A percentile compares a stretch with the other conserved stretches of the same genome.
Conservation (phyloP, 2,113 vertebrate genomes). For the Channa maculata region DNA sequence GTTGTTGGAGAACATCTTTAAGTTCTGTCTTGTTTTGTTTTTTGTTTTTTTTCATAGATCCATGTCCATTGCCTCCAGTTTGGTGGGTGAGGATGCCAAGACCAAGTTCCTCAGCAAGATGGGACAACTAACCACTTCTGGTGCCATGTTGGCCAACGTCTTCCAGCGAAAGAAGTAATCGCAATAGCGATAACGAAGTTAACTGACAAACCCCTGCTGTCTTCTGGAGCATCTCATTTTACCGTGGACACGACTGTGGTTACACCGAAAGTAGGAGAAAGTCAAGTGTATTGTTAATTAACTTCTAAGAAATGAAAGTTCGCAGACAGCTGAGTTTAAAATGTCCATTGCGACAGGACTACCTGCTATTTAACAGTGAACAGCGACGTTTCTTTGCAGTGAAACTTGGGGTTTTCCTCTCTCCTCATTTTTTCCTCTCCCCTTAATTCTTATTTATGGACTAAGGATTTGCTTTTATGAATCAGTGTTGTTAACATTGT, state of each 20-base stretch:
- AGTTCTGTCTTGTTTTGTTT: accelerated
- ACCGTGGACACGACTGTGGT: conserved; percentile 21
- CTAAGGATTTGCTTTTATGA: conserved; percentile 41
- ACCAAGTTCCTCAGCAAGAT: conserved; percentile 99
- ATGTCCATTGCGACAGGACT: conserved; percentile 16
- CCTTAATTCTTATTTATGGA: conserved; percentile 6
- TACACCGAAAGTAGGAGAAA: conserved; percentile 25
- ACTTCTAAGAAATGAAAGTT: conserved; percentile 17
- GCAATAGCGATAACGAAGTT: conserved; percentile 16
- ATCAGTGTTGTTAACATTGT: conserved; percentile 53
- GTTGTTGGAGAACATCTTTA: background rate
- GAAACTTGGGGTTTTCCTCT: conserved; percentile 29
- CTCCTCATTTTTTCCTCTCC: background rate
- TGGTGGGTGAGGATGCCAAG: conserved; percentile 98
- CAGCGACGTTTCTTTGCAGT: conserved; percentile 25
- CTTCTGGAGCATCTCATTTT: conserved; percentile 54
- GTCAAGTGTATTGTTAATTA: conserved; percentile 28
- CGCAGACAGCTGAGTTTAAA: conserved; percentile 10
- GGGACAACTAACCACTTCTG: conserved; percentile 98
- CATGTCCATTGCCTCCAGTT: conserved; percentile 95
- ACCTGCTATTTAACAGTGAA: conserved; percentile 31
- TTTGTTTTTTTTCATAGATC: conserved; percentile 81
- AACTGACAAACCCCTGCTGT: conserved; percentile 81
- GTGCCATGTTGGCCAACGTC: conserved; percentile 98
- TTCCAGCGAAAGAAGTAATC: conserved; percentile 96